These are phyloP conservation scores for Dyspetes luteomarginatus DNA, from an alignment of 2,888 invertebrate genomes.

Conservation along the genomic window DNA sequence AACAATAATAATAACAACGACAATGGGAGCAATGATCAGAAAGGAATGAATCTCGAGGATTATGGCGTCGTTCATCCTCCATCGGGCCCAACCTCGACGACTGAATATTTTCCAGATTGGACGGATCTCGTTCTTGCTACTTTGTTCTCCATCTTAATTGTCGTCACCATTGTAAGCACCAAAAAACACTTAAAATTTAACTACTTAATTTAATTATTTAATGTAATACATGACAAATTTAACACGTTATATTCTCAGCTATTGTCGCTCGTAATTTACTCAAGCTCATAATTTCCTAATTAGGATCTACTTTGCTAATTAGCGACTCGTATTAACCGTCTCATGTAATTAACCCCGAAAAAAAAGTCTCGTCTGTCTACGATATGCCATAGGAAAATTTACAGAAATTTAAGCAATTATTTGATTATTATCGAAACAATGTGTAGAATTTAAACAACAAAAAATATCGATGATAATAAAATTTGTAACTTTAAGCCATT, in stretches of 20 bases:
- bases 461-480: no score
- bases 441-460: no score
- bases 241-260: no score
- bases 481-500: no score
- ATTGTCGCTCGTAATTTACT: not conserved
- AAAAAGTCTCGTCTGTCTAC: no score
- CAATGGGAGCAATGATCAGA: constrained; percentile 47
- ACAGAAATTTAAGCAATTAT: no score
- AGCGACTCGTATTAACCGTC: not conserved
- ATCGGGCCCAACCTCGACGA: constrained; percentile 42
- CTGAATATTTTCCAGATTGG: constrained; percentile 76
- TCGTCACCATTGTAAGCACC: constrained; percentile 81
- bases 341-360: not conserved
- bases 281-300: not conserved
- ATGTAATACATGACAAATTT: no score
- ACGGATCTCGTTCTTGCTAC: constrained; percentile 78
- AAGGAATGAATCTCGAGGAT: constrained; percentile 45
- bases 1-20: constrained; percentile 44
- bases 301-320: not conserved
- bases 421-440: no score
- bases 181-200: no score
- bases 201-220: no score
- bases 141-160: constrained; percentile 80
- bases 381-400: no score
- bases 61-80: constrained; percentile 38